Percentiles rank a stretch among this genome's conserved stretches.
Evolutionary conservation across 2,113 vertebrate species (phyloP).

Genomic region (Rhineura floridana): DNA sequence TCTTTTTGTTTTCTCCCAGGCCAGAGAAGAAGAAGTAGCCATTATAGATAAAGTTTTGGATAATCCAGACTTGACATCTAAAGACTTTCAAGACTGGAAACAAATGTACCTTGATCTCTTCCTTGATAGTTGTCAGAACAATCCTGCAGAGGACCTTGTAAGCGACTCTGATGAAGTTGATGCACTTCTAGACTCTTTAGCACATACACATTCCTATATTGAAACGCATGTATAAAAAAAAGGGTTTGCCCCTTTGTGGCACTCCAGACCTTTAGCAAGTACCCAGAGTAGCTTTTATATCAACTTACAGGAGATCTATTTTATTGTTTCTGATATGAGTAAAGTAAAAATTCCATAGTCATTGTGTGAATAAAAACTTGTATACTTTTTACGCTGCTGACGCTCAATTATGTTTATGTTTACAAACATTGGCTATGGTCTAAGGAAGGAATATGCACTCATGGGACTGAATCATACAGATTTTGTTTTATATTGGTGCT

Average conservation of each 20-base stretch:
- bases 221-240: conserved; percentile 93
- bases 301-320: conserved; percentile 73
- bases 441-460: conserved; percentile 47
- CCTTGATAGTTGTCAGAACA: conserved; percentile 81
- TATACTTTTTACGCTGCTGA: conserved; percentile 78
- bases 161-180: conserved; percentile 80
- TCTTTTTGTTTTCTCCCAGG: conserved; percentile 84
- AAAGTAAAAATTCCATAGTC: conserved; percentile 71
- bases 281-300: conserved; percentile 76
- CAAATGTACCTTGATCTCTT: conserved; percentile 93
- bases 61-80: conserved; percentile 92
- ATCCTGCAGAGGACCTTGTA: conserved; percentile 72
- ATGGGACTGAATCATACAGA: background rate
- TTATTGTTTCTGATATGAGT: conserved; percentile 76
- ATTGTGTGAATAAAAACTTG: conserved; percentile 74
- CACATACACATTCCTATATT: conserved; percentile 96
- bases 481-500: conserved; percentile 4
- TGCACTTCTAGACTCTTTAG: conserved; percentile 86
- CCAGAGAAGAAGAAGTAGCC: conserved; percentile 97
- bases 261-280: conserved; percentile 59
- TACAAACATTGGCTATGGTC: conserved; percentile 20
- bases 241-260: conserved; percentile 54
- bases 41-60: conserved; percentile 95
- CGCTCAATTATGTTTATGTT: conserved; percentile 75
- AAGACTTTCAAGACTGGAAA: conserved; percentile 98